A percentile compares a stretch with the other conserved stretches of the same genome.
Evolutionary conservation across 1,140 invertebrate species (phyloP).

Genomic region (Drosophila arizonae): DNA sequence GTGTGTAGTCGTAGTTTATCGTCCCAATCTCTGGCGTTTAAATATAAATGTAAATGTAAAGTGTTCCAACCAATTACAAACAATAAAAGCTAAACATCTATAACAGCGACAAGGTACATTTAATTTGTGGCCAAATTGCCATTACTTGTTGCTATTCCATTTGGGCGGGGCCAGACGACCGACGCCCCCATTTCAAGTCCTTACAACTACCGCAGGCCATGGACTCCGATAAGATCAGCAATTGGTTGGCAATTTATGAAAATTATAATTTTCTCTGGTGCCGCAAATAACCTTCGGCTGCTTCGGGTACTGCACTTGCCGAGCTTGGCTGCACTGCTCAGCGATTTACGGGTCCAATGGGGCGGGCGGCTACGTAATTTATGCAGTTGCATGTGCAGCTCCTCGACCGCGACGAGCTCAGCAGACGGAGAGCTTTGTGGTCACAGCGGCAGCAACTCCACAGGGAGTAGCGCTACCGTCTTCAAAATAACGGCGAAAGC

Average conservation of each 20-base stretch:
- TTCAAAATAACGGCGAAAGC: conserved; percentile 9
- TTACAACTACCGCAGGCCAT: conserved; percentile 14
- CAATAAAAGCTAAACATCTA: conserved; percentile 75
- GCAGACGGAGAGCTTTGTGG: conserved; percentile 1
- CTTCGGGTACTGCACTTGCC: conserved; percentile 7
- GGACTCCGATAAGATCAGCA: conserved; percentile 53
- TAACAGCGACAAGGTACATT: conserved; percentile 14
- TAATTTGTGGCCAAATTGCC: not conserved
- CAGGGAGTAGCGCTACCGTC: not conserved
- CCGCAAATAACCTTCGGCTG: conserved; percentile 28
- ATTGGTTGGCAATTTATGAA: conserved; percentile 63
- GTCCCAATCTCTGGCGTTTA: conserved; percentile 68
- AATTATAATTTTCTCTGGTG: conserved; percentile 48
- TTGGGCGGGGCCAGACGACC: not conserved
- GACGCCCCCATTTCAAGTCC: conserved; percentile 13
- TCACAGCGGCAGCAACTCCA: not conserved
- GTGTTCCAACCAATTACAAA: conserved; percentile 75
- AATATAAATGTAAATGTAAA: conserved; percentile 76
- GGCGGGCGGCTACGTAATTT: conserved; percentile 45
- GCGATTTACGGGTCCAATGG: conserved; percentile 35
- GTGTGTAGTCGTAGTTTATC: conserved; percentile 79
- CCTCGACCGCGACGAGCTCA: not conserved
- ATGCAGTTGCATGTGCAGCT: conserved; percentile 32
- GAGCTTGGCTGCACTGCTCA: conserved; percentile 29
- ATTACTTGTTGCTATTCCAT: conserved; percentile 26